Conservation (phyloP, 2,888 invertebrate genomes). For the Ornithoptera priamus region DNA sequence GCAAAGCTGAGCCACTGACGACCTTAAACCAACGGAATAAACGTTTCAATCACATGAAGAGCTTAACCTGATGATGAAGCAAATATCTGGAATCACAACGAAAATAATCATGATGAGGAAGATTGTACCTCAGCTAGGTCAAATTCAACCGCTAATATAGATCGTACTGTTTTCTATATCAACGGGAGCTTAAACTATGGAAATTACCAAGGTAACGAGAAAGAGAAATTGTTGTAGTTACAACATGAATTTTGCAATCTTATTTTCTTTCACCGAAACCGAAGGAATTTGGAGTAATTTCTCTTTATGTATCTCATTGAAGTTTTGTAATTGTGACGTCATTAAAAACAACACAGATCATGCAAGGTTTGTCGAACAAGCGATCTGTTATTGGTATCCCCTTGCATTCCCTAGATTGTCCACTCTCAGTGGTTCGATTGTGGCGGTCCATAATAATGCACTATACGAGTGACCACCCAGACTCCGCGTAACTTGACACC, state of each 20-base stretch:
- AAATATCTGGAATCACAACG: no score
- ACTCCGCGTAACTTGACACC: constrained; percentile 62
- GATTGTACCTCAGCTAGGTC: no score
- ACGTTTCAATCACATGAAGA: no score
- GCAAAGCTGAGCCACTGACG: no score
- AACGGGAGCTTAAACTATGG: no score
- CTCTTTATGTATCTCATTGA: neutral
- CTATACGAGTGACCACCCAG: constrained; percentile 62
- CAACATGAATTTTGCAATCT: neutral
- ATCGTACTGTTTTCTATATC: no score
- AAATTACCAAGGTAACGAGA: neutral
- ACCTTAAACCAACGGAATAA: no score
- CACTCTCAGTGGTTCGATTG: constrained; percentile 51
- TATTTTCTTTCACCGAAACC: neutral
- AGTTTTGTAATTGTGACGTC: neutral
- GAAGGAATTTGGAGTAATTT: neutral
- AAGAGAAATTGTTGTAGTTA: neutral
- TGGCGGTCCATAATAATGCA: constrained; percentile 50
- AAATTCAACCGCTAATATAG: no score
- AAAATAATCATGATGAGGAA: no score
- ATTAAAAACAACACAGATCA: constrained; percentile 4
- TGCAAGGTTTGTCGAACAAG: constrained; percentile 18
- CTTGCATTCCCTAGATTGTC: constrained; percentile 52
- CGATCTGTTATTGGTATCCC: constrained; percentile 43
- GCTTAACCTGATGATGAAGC: no score